Conservation (phyloP, 2,113 vertebrate species). For the Nibea albiflora region DNA sequence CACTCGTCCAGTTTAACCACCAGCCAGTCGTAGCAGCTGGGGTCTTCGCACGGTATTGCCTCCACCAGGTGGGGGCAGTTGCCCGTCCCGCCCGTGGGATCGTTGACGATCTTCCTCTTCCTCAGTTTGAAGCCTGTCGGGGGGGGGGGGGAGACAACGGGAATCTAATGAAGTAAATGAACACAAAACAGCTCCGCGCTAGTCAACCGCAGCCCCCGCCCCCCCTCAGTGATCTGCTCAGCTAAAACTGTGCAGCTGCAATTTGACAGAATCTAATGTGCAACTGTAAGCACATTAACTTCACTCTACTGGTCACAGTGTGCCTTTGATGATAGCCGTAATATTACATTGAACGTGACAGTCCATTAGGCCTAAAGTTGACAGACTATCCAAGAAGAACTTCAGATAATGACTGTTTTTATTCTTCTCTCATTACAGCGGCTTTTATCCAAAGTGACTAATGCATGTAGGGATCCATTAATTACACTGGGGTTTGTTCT, state of each 20-base stretch:
- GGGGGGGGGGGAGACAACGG: slow-evolving; percentile 33
- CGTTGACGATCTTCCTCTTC: slow-evolving; percentile 90
- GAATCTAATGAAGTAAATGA: slow-evolving; percentile 19
- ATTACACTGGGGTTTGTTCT: slow-evolving; percentile 17
- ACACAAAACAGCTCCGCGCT: background rate
- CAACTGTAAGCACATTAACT: slow-evolving; percentile 30
- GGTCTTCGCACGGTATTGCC: slow-evolving; percentile 96
- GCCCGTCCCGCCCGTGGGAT: slow-evolving; percentile 89
- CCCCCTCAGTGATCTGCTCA: slow-evolving; percentile 2
- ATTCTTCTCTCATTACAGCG: slow-evolving; percentile 39
- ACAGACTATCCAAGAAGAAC: slow-evolving; percentile 47
- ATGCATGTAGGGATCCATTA: slow-evolving; percentile 59
- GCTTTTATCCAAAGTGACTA: slow-evolving; percentile 55
- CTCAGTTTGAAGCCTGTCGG: slow-evolving; percentile 95
- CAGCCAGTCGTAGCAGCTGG: slow-evolving; percentile 95
- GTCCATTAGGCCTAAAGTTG: slow-evolving; percentile 58
- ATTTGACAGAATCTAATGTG: slow-evolving; percentile 8
- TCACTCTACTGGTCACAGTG: slow-evolving; percentile 27
- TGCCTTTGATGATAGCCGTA: slow-evolving; percentile 43
- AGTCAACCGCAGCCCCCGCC: slow-evolving; percentile 6
- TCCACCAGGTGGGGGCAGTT: slow-evolving; percentile 95
- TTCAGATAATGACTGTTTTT: slow-evolving; percentile 49
- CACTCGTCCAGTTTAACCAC: slow-evolving; percentile 90
- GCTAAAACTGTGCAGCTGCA: background rate
- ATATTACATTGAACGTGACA: slow-evolving; percentile 48